These are phyloP conservation scores for Eupithecia subfuscata DNA, from an alignment of 2,888 invertebrate species.

Conservation along the genomic window DNA sequence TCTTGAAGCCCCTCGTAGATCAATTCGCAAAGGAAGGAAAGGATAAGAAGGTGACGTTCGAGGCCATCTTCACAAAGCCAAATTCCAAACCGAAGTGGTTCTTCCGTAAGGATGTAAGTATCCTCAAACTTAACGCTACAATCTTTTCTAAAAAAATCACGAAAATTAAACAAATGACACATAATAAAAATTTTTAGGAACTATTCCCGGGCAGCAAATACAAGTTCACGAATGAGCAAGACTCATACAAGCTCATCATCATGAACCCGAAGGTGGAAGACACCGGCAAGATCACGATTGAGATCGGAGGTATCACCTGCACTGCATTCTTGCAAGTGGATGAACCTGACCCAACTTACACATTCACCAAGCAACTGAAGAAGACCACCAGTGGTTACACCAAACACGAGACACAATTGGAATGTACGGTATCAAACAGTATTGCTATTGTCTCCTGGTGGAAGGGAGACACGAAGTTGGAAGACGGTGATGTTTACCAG, in stretches of 20 bases:
- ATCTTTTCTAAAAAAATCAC: not conserved
- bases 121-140: not conserved
- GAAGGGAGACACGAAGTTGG: slow-evolving; percentile 91
- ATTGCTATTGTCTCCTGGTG: slow-evolving; percentile 98
- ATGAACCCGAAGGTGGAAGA: slow-evolving; percentile 97
- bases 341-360: slow-evolving; percentile 97
- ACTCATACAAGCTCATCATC: slow-evolving; percentile 95
- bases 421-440: slow-evolving; percentile 97
- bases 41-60: slow-evolving; percentile 97
- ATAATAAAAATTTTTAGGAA: slow-evolving; percentile 86
- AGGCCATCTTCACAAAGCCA: slow-evolving; percentile 98
- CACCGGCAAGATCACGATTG: slow-evolving; percentile 97
- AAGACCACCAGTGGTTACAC: slow-evolving; percentile 95
- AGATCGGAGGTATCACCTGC: slow-evolving; percentile 94
- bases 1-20: slow-evolving; percentile 97
- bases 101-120: slow-evolving; percentile 95
- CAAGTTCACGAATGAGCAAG: slow-evolving; percentile 96
- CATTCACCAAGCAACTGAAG: slow-evolving; percentile 95
- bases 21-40: slow-evolving; percentile 97
- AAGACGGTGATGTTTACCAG: slow-evolving; percentile 92
- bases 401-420: slow-evolving; percentile 94
- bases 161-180: not conserved
- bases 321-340: slow-evolving; percentile 97
- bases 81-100: slow-evolving; percentile 97
- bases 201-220: slow-evolving; percentile 98